phyloP scores from a whole-genome alignment of 2,113 vertebrate species.

The Ammodytes dubius region DNA sequence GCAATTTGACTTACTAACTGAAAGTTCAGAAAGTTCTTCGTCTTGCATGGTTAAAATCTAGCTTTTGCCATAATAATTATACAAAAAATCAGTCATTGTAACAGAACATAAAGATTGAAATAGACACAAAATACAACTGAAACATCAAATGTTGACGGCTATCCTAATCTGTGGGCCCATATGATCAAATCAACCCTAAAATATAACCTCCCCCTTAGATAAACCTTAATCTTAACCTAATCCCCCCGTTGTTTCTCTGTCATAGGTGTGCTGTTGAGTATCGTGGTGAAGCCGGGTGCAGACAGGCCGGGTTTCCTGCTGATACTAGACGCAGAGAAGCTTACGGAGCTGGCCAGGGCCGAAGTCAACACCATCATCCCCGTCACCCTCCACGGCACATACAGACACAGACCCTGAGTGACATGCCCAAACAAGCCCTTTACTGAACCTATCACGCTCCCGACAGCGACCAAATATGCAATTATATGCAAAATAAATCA shows the following conservation, averaged over 20 bases:
- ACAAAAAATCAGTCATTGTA: neutral
- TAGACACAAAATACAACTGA: neutral
- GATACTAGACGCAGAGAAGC: constrained; percentile 91
- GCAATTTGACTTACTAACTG: no score
- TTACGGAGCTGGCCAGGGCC: constrained; percentile 93
- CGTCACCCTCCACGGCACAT: constrained; percentile 93
- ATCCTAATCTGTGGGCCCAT: neutral
- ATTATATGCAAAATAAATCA: no score
- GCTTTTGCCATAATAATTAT: no score
- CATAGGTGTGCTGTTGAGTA: constrained; percentile 92
- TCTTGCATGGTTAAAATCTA: no score
- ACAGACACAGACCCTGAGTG: constrained; percentile 80
- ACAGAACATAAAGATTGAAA: neutral
- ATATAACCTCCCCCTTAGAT: neutral
- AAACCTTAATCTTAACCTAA: neutral
- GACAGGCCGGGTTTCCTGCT: constrained; percentile 92
- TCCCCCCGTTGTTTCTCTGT: neutral
- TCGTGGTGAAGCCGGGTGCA: constrained; percentile 90
- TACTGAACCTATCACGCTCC: neutral
- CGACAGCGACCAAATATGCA: neutral
- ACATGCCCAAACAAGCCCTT: no score
- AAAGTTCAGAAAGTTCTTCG: no score
- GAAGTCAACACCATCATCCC: constrained; percentile 92
- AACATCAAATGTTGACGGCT: neutral
- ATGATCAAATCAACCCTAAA: neutral